Percentiles rank a stretch among this genome's conserved stretches.
These are phyloP conservation scores for Zele albiditarsus DNA, from an alignment of 2,888 invertebrate genomes.

Conservation along the genomic window DNA sequence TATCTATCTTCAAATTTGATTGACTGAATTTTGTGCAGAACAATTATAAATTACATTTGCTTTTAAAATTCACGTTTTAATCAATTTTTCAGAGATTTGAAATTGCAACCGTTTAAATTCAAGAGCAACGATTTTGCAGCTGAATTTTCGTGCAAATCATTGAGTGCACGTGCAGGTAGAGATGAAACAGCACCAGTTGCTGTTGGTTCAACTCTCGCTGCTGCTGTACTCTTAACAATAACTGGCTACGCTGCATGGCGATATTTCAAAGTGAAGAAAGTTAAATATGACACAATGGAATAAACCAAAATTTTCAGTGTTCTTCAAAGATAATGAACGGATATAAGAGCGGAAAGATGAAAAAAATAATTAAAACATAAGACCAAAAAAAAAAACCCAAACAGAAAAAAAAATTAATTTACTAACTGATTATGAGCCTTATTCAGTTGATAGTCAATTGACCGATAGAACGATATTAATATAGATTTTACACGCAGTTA, in stretches of 20 bases:
- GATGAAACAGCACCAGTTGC: conserved; percentile 91
- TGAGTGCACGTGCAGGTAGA: conserved; percentile 75
- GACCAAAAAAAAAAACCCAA: background rate
- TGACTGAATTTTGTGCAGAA: too few relatives aligned
- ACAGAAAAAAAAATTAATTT: background rate
- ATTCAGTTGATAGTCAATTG: conserved; percentile 9
- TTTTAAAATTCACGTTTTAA: conserved; percentile 19
- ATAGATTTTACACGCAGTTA: conserved; percentile 19
- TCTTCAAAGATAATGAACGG: conserved; percentile 26
- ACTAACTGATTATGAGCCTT: background rate
- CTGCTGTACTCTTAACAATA: conserved; percentile 86
- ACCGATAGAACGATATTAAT: conserved; percentile 13
- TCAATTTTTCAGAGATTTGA: conserved; percentile 72
- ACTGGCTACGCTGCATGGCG: conserved; percentile 90
- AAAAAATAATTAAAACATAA: conserved; percentile 15
- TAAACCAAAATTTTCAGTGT: conserved; percentile 70
- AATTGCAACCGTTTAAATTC: conserved; percentile 92
- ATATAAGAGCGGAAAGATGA: conserved; percentile 22
- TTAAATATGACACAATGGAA: conserved; percentile 94
- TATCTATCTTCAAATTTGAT: background rate
- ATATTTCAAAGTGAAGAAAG: conserved; percentile 91
- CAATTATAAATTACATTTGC: too few relatives aligned
- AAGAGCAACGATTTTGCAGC: conserved; percentile 83
- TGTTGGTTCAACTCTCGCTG: conserved; percentile 87
- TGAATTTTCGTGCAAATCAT: conserved; percentile 79